phyloP scores from a whole-genome alignment of 2,888 invertebrate species.

The Sphinx pinastri region DNA sequence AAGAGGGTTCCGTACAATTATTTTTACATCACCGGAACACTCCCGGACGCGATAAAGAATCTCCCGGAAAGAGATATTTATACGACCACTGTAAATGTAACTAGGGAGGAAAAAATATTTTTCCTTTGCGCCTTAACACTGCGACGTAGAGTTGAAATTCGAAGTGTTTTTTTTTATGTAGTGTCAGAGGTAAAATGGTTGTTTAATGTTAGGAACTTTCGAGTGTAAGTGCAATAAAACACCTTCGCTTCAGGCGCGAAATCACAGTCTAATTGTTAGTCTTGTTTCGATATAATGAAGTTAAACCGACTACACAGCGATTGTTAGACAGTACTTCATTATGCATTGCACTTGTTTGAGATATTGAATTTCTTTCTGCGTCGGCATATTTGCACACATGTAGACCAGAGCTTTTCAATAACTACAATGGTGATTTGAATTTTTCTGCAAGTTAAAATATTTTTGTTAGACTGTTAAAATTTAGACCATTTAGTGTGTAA shows the following conservation, averaged over 20 bases:
- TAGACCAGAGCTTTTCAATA: no score
- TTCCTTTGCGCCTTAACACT: conserved; percentile 37
- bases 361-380: background rate
- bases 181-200: conserved; percentile 39
- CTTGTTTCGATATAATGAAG: conserved; percentile 67
- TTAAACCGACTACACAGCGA: conserved; percentile 30
- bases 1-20: conserved; percentile 60
- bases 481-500: no score
- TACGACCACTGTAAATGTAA: conserved; percentile 46
- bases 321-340: background rate
- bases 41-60: conserved; percentile 65
- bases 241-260: conserved; percentile 65
- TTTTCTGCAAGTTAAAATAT: no score
- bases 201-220: conserved; percentile 52
- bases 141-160: conserved; percentile 35
- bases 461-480: no score
- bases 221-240: conserved; percentile 64
- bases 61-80: conserved; percentile 65
- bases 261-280: conserved; percentile 68
- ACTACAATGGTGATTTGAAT: no score
- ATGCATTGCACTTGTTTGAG: background rate
- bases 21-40: conserved; percentile 67
- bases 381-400: no score
- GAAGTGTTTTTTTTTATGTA: background rate
- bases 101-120: conserved; percentile 27